A percentile compares a stretch with the other conserved stretches of the same genome.
Evolutionary conservation across 2,113 vertebrate genomes (phyloP).

Genomic region (Fulica atra): DNA sequence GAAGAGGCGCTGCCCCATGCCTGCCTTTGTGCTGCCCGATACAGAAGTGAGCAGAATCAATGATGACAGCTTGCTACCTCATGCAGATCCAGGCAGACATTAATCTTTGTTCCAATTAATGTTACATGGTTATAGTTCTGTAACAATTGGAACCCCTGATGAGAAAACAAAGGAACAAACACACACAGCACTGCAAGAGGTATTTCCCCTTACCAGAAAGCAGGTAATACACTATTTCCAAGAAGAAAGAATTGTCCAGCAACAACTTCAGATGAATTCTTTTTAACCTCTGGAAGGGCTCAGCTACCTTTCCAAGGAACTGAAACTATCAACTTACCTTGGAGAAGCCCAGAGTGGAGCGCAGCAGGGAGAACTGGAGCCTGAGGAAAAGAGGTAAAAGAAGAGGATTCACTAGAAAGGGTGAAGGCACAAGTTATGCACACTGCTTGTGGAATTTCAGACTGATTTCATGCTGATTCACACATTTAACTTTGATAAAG

Average conservation of each 20-base stretch:
- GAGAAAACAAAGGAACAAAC: not conserved
- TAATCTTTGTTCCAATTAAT: not conserved
- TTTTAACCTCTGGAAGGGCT: not conserved
- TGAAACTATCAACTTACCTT: slow-evolving; percentile 18
- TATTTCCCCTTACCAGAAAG: not conserved
- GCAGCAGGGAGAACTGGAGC: slow-evolving; percentile 54
- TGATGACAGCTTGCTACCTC: not conserved
- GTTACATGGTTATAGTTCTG: not conserved
- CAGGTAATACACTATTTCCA: not conserved
- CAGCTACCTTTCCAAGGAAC: not conserved
- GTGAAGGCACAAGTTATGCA: not conserved
- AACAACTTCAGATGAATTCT: not conserved
- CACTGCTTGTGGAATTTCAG: not conserved
- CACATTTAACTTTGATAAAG: not conserved
- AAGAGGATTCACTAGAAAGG: not conserved
- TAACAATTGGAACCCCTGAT: not conserved
- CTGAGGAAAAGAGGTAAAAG: slow-evolving; percentile 36
- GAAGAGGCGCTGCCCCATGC: not conserved
- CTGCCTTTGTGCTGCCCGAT: not conserved
- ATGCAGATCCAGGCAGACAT: not conserved
- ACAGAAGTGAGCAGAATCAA: not conserved
- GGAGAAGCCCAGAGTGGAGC: not conserved
- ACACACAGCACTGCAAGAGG: not conserved
- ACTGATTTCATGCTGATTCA: not conserved
- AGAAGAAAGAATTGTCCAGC: not conserved